Percentiles rank a stretch among this genome's conserved stretches.
Conservation (phyloP, 2,113 vertebrate species). For the Lichenostomus cassidix region DNA sequence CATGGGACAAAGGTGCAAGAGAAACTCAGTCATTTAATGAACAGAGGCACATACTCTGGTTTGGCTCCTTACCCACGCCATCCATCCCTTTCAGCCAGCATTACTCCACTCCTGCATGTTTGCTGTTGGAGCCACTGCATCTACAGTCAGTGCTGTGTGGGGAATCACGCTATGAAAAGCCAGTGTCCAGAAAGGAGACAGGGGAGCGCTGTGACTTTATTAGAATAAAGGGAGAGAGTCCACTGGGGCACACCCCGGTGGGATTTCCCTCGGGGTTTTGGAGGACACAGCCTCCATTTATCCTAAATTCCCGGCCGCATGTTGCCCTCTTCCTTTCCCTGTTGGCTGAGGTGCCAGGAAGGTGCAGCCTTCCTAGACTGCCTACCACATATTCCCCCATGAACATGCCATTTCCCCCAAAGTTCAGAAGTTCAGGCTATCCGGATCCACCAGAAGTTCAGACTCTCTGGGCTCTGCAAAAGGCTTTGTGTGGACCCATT, state of each 20-base stretch:
- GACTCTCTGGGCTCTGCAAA: background rate
- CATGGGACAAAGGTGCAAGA: background rate
- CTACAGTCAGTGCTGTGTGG: background rate
- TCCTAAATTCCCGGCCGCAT: accelerated
- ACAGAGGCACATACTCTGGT: background rate
- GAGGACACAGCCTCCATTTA: background rate
- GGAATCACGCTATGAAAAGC: background rate
- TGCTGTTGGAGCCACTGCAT: background rate
- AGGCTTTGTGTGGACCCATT: background rate
- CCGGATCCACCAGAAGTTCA: background rate
- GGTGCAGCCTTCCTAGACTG: accelerated
- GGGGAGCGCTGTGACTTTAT: background rate
- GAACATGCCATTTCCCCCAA: background rate
- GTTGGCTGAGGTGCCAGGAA: too few species aligned
- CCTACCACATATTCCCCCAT: too few species aligned
- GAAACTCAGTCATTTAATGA: background rate
- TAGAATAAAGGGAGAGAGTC: background rate
- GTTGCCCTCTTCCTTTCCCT: background rate
- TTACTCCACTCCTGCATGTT: background rate
- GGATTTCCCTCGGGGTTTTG: background rate
- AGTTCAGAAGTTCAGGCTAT: background rate
- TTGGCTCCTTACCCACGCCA: background rate
- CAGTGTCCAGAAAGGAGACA: background rate
- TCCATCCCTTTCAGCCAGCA: background rate
- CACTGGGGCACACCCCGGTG: accelerated